Base-by-base conservation (phyloP, 1,140 invertebrate species). In the Lasaia peninsularis region DNA sequence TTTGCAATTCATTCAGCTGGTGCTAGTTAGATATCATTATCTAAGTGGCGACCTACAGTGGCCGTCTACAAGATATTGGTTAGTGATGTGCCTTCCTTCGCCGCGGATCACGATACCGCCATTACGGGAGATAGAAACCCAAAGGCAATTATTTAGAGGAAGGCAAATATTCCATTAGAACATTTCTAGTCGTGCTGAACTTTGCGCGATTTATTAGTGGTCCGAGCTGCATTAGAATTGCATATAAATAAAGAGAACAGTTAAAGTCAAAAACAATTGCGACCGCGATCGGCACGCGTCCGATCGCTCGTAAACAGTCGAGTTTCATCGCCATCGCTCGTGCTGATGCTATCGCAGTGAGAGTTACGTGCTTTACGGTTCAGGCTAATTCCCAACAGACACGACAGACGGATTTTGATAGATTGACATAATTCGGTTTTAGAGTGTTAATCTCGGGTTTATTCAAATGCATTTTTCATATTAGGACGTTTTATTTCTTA, bases 291-390 rank as follows among this genome's bases (percentile, higher is more conserved):
- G 63, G 56, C 63, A 67, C 72, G 69, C 59, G 70, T 56, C 54
- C 62, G 67, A 68, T 65, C 55, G 62, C 65, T 78, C 73, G 67
- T 73, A 73, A 73, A 75, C 67, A 65, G 60, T 67, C 56, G 69
- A 58, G 62, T 67, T 77, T 71, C 76, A 71, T 76, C 76, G 76
- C 73, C 66, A 60, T 69, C 60, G 63, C 62, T 71, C 63, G 60
- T 73, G 70, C 67, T 24, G 70, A 73, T 70, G 63, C 58, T 70
- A 73, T 73, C 71, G 44, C 37, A 16, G 11, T 53, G 56, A 48
- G 57, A 56, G 60, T 68, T 71, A 67, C 63, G 59, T 69, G 62
- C 60, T 67, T 63, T 66, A 54, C 48, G 44, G 50, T 12, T 50
- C 51, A 67, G 65, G 58, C 28, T 63, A 67, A 37, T 10, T 51